Base-by-base conservation (phyloP, 2,797 vertebrate genomes). In the Crenichthys baileyi region DNA sequence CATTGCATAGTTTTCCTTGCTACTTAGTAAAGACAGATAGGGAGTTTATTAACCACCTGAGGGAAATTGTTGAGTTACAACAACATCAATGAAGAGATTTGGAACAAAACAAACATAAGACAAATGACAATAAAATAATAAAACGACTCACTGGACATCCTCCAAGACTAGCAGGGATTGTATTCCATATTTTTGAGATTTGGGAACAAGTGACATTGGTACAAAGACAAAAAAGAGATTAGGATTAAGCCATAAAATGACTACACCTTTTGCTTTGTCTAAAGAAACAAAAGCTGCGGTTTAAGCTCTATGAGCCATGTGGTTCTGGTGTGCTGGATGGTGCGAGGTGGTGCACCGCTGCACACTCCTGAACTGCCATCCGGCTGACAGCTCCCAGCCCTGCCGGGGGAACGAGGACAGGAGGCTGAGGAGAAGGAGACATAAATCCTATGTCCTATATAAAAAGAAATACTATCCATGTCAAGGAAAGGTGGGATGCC, bases 391-490 rank as follows among this genome's bases (percentile, higher is more conserved):
- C 91, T 91, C 81, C 76, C 85, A 86, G 91, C 90, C 67, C 85
- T 75, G 82, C 85, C 63, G 81, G 26, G 89, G 78, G 85, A 89
- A 90, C 87, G 81, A 91, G 87, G 77, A 74, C 77, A 78, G 79
- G 88, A 70, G 68, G 85, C 87, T 78, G 85, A 86, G 90, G 31
- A 36, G 31, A 36, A 72, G 83, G 85, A 87, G 90, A 90, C 94
- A 96, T 96, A 96, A 96, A 96, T 96, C 95, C 95, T 92, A 86
- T 93, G 93, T 96, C 95, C 95, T 96, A 95, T 95, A 96, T 96
- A 95, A 96, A 95, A 94, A 96, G 95, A 96, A 96, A 96, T 96
- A 96, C 94, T 95, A 95, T 95, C 95, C 81, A 85, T 95, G 96
- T 96, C 95, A 96, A 89, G 92, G 94, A 96, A 95, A 96, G 95